Conservation (phyloP, 2,797 vertebrate species). For the Chelon auratus region DNA sequence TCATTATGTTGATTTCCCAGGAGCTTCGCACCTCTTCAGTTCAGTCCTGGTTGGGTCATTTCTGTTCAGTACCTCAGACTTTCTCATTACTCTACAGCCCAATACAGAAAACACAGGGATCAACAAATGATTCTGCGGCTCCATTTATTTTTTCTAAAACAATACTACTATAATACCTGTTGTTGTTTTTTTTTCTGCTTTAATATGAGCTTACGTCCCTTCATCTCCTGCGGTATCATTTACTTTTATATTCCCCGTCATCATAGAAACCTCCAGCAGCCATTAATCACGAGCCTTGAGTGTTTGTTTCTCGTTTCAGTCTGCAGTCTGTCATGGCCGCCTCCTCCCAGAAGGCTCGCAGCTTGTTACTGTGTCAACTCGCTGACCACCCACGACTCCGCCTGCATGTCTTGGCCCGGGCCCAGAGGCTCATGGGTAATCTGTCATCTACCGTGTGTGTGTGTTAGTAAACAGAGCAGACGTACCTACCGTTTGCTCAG, state of each 20-base stretch:
- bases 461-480: conserved; percentile 34
- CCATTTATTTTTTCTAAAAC: conserved; percentile 9
- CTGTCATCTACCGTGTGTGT: conserved; percentile 25
- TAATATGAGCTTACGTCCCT: conserved; percentile 4
- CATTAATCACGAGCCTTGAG: conserved; percentile 30
- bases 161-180: neutral
- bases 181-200: conserved; percentile 14
- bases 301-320: conserved; percentile 28
- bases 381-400: conserved; percentile 47
- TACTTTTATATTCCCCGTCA: conserved; percentile 21
- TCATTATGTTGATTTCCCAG: conserved; percentile 57
- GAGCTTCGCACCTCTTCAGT: conserved; percentile 42
- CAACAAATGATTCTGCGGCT: conserved; percentile 28
- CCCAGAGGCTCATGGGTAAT: conserved; percentile 62
- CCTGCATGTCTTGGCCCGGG: conserved; percentile 31
- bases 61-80: conserved; percentile 18
- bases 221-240: conserved; percentile 15
- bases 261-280: conserved; percentile 15
- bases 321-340: conserved; percentile 32
- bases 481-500: conserved; percentile 27
- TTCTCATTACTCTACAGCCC: conserved; percentile 50
- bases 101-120: conserved; percentile 27
- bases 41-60: conserved; percentile 34
- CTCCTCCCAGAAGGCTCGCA: conserved; percentile 49
- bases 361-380: conserved; percentile 54